Evolutionary conservation across 2,113 vertebrate genomes (phyloP).

Genomic region (Dromaius novaehollandiae): DNA sequence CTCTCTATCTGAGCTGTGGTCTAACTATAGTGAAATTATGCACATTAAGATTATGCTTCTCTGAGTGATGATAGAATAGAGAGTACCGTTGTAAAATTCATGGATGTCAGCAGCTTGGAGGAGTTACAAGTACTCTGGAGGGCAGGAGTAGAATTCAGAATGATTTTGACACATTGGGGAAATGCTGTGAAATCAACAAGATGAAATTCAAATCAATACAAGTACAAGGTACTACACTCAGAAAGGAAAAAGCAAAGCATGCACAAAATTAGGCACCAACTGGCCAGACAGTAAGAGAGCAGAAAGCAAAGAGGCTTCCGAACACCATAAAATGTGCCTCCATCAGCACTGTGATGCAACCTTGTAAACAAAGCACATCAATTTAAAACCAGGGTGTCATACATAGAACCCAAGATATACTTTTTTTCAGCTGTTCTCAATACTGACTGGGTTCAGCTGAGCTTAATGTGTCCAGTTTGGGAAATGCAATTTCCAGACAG

Average conservation of each 20-base stretch:
- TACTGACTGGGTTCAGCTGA: background rate
- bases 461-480: background rate
- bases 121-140: background rate
- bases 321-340: background rate
- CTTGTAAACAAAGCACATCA: background rate
- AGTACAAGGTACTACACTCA: background rate
- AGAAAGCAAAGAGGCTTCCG: background rate
- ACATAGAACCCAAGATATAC: background rate
- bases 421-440: background rate
- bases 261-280: background rate
- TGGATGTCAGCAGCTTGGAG: background rate
- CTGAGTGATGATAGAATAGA: background rate
- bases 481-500: background rate
- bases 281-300: background rate
- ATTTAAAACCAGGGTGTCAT: background rate
- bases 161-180: background rate
- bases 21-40: background rate
- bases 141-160: background rate
- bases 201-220: background rate
- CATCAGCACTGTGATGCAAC: background rate
- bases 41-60: background rate
- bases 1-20: background rate
- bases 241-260: background rate
- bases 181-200: background rate
- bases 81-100: background rate